Percentiles rank a stretch among this genome's conserved stretches.
Conservation (phyloP, 2,888 invertebrate genomes). For the Synergus umbraculus region DNA sequence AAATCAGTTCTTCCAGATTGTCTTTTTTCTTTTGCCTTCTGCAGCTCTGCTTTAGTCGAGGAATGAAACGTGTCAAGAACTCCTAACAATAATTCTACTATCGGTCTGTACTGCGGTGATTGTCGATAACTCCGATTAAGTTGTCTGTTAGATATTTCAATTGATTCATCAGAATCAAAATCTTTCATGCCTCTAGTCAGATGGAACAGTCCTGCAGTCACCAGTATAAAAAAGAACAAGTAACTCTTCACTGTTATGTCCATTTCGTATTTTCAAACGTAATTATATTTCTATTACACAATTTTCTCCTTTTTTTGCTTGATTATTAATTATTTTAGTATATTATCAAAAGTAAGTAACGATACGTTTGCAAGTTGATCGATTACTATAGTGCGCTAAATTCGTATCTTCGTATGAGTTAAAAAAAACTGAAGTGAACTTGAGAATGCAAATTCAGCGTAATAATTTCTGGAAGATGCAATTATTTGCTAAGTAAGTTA, state of each 20-base stretch:
- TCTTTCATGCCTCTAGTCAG: not conserved
- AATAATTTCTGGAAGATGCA: not conserved
- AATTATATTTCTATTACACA: not conserved
- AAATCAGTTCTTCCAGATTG: not conserved
- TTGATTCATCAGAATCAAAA: not conserved
- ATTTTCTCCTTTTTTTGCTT: not conserved
- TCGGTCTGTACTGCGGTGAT: constrained; percentile 58
- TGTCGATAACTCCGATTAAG: not conserved
- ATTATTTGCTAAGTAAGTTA: not conserved
- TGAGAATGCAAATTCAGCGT: not conserved
- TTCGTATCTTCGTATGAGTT: not conserved
- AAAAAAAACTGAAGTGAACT: not conserved
- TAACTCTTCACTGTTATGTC: not conserved
- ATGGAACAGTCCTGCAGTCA: not conserved
- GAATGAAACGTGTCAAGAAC: constrained; percentile 64
- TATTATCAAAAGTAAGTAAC: not conserved
- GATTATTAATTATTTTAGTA: not conserved
- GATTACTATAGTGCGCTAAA: not conserved
- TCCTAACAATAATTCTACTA: constrained; percentile 63
- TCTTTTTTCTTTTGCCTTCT: not conserved
- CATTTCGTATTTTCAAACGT: not conserved
- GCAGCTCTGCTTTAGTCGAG: constrained; percentile 57
- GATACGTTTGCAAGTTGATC: not conserved
- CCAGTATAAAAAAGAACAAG: not conserved
- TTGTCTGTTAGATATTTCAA: not conserved